Conservation (phyloP, 2,888 invertebrate species). For the Pharmacophagus antenor region DNA sequence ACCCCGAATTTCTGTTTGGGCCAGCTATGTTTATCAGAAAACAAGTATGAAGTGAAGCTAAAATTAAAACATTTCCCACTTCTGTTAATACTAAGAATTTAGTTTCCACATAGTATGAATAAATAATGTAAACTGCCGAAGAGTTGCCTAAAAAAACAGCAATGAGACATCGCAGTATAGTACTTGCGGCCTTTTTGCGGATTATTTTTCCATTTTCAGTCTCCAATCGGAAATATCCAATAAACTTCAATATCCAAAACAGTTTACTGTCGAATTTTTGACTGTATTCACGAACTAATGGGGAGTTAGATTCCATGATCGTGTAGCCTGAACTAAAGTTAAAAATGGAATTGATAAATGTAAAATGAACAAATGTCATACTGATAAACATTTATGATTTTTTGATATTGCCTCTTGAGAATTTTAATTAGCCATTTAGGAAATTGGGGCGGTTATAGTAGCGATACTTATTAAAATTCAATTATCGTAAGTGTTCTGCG, state of each 20-base stretch:
- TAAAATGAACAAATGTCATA: background rate
- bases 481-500: no score
- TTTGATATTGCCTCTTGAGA: conserved; percentile 11
- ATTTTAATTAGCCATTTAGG: conserved; percentile 16
- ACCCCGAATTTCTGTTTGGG: conserved; percentile 42
- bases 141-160: conserved; percentile 14
- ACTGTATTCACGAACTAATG: conserved; percentile 14
- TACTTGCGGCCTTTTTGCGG: conserved; percentile 38
- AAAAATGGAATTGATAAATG: background rate
- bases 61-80: conserved; percentile 42
- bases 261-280: conserved; percentile 20
- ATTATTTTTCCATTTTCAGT: conserved; percentile 41
- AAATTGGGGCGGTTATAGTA: background rate
- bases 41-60: conserved; percentile 43
- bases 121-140: conserved; percentile 39
- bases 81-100: conserved; percentile 47
- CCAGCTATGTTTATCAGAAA: conserved; percentile 47
- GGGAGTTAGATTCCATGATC: background rate
- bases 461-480: background rate
- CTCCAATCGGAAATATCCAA: conserved; percentile 52
- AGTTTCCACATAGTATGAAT: conserved; percentile 37
- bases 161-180: conserved; percentile 12
- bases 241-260: conserved; percentile 19
- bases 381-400: background rate
- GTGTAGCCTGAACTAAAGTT: background rate